phyloP scores from a whole-genome alignment of 1,140 invertebrate genomes.

The Drosophila funebris region DNA sequence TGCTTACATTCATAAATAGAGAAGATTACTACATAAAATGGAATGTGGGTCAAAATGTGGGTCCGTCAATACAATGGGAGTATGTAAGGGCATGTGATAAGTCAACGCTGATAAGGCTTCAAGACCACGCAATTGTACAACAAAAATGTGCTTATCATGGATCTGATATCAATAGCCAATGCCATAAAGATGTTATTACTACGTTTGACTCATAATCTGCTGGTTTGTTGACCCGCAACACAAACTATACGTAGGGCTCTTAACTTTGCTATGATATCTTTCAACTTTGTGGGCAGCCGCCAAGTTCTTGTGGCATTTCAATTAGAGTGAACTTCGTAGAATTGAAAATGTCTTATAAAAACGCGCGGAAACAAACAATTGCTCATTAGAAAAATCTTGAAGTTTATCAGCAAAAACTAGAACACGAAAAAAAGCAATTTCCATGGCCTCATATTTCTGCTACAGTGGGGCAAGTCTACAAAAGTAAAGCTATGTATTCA shows the following conservation, averaged over 20 bases:
- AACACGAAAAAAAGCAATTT: background rate
- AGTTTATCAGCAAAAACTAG: conserved; percentile 48
- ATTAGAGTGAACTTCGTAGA: conserved; percentile 1
- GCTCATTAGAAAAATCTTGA: conserved; percentile 59
- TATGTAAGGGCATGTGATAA: background rate
- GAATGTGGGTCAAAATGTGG: background rate
- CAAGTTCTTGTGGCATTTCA: background rate
- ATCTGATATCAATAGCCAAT: background rate
- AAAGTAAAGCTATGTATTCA: no score
- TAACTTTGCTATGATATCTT: background rate
- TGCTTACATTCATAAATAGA: background rate
- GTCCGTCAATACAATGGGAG: background rate
- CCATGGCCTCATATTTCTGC: background rate
- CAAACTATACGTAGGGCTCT: background rate
- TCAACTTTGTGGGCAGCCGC: background rate
- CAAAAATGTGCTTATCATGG: background rate
- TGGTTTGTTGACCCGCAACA: background rate
- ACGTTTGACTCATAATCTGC: background rate
- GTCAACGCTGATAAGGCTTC: background rate
- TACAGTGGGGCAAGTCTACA: background rate
- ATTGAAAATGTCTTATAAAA: background rate
- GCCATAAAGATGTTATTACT: background rate
- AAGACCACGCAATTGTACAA: background rate
- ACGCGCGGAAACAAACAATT: background rate
- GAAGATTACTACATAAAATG: background rate